Evolutionary conservation across 2,113 vertebrate genomes (phyloP).

Genomic region (Corvus hawaiiensis): DNA sequence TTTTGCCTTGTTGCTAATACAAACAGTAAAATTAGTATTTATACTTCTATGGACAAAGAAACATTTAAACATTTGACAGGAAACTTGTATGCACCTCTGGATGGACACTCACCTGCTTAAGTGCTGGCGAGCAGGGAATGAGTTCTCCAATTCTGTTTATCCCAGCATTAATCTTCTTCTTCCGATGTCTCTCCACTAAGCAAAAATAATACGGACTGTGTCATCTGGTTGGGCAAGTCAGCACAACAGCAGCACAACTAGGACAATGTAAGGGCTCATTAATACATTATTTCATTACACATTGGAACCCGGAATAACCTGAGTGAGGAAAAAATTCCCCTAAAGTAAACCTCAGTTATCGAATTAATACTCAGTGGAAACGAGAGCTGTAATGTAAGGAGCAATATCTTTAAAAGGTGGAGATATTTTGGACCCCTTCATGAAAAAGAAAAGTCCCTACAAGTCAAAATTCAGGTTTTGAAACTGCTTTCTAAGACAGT

Average conservation of each 20-base stretch:
- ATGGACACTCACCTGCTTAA: constrained; percentile 85
- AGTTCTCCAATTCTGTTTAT: constrained; percentile 97
- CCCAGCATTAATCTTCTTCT: constrained; percentile 98
- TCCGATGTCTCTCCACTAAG: constrained; percentile 95
- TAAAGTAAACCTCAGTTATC: background rate
- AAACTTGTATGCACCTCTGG: background rate
- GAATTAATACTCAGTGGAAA: background rate
- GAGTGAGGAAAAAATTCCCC: background rate
- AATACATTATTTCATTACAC: background rate
- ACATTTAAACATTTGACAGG: background rate
- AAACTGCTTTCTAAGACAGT: background rate
- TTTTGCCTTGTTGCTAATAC: background rate
- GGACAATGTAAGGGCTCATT: background rate
- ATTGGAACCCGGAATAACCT: background rate
- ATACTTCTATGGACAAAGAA: background rate
- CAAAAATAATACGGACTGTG: background rate
- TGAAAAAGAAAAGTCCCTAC: background rate
- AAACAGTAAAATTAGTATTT: background rate
- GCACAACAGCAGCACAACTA: background rate
- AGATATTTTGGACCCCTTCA: background rate
- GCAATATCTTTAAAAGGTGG: background rate
- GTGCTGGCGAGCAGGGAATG: constrained; percentile 92
- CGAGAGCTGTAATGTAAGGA: background rate
- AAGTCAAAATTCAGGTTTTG: background rate
- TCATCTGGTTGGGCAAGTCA: background rate